Percentiles rank a stretch among this genome's conserved stretches.
phyloP scores from a whole-genome alignment of 64 coral and sea anemone species.

The Montipora sp. region DNA sequence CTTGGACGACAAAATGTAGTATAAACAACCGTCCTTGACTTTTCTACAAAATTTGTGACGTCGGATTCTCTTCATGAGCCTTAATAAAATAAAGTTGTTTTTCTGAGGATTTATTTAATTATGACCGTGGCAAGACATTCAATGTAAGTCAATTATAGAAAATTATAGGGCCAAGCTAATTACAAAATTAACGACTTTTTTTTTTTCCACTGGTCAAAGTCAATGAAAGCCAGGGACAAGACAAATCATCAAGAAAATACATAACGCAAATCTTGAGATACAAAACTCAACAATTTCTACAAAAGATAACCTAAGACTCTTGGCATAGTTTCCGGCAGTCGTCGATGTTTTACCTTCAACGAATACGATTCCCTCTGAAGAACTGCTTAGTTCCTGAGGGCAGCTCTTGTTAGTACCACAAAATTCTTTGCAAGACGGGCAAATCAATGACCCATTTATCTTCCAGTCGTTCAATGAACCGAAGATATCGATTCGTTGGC shows the following conservation, averaged over 20 bases:
- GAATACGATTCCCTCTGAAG: not conserved
- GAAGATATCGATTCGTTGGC: constrained; percentile 72
- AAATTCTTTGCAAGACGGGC: constrained; percentile 78
- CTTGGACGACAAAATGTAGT: too few species aligned
- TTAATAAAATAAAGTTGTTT: too few species aligned
- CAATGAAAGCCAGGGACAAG: constrained; percentile 11
- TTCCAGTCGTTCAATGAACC: constrained; percentile 81
- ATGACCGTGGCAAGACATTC: too few species aligned
- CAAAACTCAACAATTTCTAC: constrained; percentile 11
- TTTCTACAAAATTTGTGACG: too few species aligned
- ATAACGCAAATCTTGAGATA: constrained; percentile 17
- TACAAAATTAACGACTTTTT: not conserved
- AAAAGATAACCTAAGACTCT: not conserved
- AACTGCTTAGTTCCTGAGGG: constrained; percentile 37
- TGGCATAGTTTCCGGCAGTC: not conserved
- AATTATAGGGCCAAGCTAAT: not conserved
- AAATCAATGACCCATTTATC: constrained; percentile 82
- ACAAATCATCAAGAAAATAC: constrained; percentile 1
- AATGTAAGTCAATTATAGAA: not conserved
- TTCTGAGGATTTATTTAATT: too few species aligned
- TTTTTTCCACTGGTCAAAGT: not conserved
- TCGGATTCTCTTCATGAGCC: not conserved
- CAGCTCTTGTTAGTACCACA: constrained; percentile 76
- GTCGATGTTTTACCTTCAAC: not conserved
- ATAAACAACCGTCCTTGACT: too few species aligned